Evolutionary conservation across 2,113 vertebrate genomes (phyloP), one percentile per base, ranked within the genome.

Genomic region (Lipophrys pholis): DNA sequence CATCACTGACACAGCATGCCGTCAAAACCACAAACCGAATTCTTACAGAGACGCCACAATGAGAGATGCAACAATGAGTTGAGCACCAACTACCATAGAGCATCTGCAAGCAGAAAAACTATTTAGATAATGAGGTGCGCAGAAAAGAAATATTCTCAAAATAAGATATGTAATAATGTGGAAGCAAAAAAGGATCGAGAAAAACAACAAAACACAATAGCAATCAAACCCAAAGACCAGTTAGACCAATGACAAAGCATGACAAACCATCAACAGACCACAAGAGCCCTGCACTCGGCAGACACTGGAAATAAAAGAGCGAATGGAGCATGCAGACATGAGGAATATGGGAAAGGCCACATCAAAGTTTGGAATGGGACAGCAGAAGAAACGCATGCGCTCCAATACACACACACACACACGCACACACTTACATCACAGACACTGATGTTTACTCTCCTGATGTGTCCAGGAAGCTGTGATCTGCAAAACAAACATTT

Each of bases 1-100:
- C 81, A 87, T 76, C 82, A 85, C 15, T 80, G 86, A 89, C 58
- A 81, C 66, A 67, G 80, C 76, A 83, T 59, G 84, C 70, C 76
- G 67, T 76, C 85, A 54, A 42, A 58, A 87, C 74, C 84, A 76
- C 76, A 12, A 52, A 81, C 62, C 73, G 85, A 74, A 82, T 40
- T 73, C 58, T 76, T 66, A 45, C 7, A 48, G 17, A 55, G 36
- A 78, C n/a, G n/a, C n/a, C n/a, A n/a, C 42, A 76, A 62, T 38
- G 60, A 57, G 10, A 51, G 21, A 80, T 3, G 45, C 55, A 69
- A 66, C 70, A 82, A 64, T 73, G 69, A 76, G 35, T 55, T 45
- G 46, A 56, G 51, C 3, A 58, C 30, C 21, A 36, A 42, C 36
- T 60, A 46, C 50, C 12, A 56, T 30, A 46, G 49, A 48, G 62